Conservation (phyloP, 2,888 invertebrate species). For the Phortica magna region DNA sequence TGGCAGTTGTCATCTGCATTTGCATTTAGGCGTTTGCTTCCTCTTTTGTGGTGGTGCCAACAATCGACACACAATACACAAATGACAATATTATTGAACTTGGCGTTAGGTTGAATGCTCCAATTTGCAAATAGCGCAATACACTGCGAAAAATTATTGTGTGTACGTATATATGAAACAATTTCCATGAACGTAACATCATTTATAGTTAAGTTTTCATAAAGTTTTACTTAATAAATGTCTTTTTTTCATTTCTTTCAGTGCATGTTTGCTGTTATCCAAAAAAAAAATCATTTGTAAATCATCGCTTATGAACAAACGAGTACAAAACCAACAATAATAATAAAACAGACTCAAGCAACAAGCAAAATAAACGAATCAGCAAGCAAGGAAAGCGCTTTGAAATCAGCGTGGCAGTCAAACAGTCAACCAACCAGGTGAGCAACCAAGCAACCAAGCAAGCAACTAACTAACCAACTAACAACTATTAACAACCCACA, state of each 20-base stretch:
- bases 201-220: too few relatives aligned
- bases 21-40: conserved; percentile 31
- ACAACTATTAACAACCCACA: conserved; percentile 21
- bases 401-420: not conserved
- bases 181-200: too few relatives aligned
- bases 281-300: not conserved
- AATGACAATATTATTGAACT: conserved; percentile 28
- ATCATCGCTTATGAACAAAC: conserved; percentile 5
- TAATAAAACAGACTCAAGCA: not conserved
- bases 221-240: too few relatives aligned
- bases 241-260: not conserved
- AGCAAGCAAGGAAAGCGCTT: not conserved
- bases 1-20: not conserved
- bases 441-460: conserved; percentile 9
- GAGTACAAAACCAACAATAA: not conserved
- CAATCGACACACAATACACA: conserved; percentile 1
- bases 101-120: conserved; percentile 27
- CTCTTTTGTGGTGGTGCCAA: conserved; percentile 23
- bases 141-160: not conserved
- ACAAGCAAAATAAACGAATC: not conserved
- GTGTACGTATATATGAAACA: not conserved
- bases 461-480: conserved; percentile 25
- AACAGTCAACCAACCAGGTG: not conserved
- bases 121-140: conserved; percentile 10
- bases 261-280: not conserved